These are phyloP conservation scores for Polietes domitor DNA, from an alignment of 2,888 invertebrate genomes.

Conservation along the genomic window DNA sequence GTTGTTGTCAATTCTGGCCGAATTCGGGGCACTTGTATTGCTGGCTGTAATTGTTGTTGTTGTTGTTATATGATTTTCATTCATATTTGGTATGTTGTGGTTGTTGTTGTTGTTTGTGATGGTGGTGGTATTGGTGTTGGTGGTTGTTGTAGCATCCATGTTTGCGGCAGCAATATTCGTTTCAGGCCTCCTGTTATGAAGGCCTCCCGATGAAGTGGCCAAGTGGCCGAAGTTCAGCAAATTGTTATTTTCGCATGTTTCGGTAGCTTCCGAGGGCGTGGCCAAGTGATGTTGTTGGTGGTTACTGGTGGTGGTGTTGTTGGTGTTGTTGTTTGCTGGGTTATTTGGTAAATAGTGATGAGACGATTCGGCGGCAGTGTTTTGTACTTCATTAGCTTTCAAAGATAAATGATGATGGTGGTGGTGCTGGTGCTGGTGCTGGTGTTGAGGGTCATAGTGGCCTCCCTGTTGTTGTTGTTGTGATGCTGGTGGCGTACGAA, in stretches of 20 bases:
- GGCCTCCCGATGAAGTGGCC: background rate
- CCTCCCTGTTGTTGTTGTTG: background rate
- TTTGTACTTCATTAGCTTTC: constrained; percentile 60
- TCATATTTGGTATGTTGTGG: constrained; percentile 39
- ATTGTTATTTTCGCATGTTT: background rate
- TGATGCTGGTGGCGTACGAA: constrained; percentile 27
- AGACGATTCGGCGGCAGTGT: constrained; percentile 49
- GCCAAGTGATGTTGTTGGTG: background rate
- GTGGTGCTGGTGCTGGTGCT: background rate
- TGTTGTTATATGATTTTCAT: constrained; percentile 54
- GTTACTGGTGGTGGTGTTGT: background rate
- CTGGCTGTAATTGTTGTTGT: constrained; percentile 46
- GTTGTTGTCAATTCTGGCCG: constrained; percentile 25
- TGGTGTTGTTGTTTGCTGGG: background rate
- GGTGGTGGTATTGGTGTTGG: background rate
- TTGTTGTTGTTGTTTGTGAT: constrained; percentile 32
- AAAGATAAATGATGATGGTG: constrained; percentile 27
- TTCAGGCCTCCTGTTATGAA: background rate
- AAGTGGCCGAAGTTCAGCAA: background rate
- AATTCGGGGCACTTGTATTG: background rate
- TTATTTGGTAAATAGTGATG: constrained; percentile 55
- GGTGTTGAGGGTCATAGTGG: no score
- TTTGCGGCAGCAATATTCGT: background rate
- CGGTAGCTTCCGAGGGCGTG: background rate
- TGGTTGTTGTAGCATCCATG: constrained; percentile 10